Base-by-base conservation (phyloP, 2,888 invertebrate genomes). In the Lymantria monacha region DNA sequence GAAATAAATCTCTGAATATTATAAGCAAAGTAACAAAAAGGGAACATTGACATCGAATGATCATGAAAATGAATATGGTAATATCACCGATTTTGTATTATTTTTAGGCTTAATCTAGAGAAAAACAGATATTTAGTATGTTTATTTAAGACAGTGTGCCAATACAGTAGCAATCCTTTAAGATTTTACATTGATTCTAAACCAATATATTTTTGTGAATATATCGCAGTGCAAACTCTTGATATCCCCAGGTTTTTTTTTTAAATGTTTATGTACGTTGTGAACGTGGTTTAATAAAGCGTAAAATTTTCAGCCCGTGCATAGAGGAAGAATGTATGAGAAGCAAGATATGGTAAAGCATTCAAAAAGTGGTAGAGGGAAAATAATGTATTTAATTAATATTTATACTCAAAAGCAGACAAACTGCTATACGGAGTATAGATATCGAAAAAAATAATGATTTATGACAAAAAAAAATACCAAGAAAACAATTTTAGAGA, bases 331-430 rank as follows among this genome's bases (percentile, higher is more conserved):
- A 85, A 86, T 83, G 83, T 79, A 87, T 85, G 85, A 87, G 70
- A 90, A 91, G 90, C 91, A 83, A 87, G 79, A 85, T 78, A 88
- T 87, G 87, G 78, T 81, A 83, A 91, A 90, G 91, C 91, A 87
- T 90, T 87, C 81, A 82, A 80, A 80, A 79, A 82, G 85, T 84
- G 87, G 79, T 68, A 85, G 80, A 88, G 79, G 81, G 77, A 81
- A 83, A 78, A 82, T 47, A 80, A 82, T 76, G 74, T 71, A 57
- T 58, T 63, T 61, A 2, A 22, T 22, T 22, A 85, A 87, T 81
- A 85, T 57, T 76, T 81, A 83, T 82, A 87, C 87, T 82, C 81
- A 57, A 61, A 66, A 50, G 58, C 65, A 63, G 52, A 53, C 43
- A 57, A 48, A 71, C 51, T 49, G 49, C 55, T 59, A 66, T 53